phyloP scores from a whole-genome alignment of 2,888 invertebrate species.

The Melanotus villosus region DNA sequence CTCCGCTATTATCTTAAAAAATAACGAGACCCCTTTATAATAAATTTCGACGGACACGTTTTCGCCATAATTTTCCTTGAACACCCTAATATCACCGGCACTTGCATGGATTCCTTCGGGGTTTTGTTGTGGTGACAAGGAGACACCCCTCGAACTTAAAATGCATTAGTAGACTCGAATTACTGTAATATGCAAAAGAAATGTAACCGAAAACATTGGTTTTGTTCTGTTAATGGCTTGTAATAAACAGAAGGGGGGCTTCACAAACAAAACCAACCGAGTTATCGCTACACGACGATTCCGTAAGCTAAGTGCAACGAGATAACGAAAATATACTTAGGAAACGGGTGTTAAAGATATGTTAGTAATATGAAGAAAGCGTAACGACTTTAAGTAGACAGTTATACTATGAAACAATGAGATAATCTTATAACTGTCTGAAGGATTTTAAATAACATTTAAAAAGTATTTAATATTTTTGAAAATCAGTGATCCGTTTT shows the following conservation, averaged over 20 bases:
- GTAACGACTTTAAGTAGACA: too few species aligned
- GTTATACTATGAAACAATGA: too few species aligned
- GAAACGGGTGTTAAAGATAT: neutral
- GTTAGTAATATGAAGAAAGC: too few species aligned
- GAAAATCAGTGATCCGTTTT: too few species aligned
- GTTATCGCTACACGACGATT: too few species aligned
- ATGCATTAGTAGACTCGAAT: constrained; percentile 7
- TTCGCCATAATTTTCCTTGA: constrained; percentile 23
- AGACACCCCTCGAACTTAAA: constrained; percentile 3
- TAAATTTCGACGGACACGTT: constrained; percentile 33
- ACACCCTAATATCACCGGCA: neutral
- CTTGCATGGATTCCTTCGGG: neutral
- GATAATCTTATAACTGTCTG: too few species aligned
- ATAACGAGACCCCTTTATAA: constrained; percentile 29
- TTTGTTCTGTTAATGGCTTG: constrained; percentile 14
- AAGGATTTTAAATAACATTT: too few species aligned
- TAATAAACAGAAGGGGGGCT: neutral
- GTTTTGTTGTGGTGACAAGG: neutral
- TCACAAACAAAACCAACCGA: too few species aligned
- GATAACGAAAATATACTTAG: neutral
- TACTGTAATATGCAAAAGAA: constrained; percentile 19
- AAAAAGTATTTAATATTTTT: too few species aligned
- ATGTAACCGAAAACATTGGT: constrained; percentile 4
- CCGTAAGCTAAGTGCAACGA: neutral
- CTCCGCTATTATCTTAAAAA: constrained; percentile 36